phyloP scores from a whole-genome alignment of 2,797 vertebrate genomes.

The Chelon auratus region DNA sequence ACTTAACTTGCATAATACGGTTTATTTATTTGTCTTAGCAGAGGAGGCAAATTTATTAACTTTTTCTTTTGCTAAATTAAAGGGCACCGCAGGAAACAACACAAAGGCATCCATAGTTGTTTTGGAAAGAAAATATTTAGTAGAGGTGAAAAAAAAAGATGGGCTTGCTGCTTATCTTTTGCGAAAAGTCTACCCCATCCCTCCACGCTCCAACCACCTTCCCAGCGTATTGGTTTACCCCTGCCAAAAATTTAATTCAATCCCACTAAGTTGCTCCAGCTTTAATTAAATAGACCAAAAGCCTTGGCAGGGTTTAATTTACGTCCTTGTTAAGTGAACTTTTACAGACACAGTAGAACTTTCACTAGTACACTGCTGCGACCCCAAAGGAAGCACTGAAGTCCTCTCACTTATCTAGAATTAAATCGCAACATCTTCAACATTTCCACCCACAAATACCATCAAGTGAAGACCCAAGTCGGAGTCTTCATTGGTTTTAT shows the following conservation, averaged over 20 bases:
- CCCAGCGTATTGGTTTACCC: constrained; percentile 69
- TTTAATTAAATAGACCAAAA: constrained; percentile 82
- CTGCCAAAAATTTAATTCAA: constrained; percentile 83
- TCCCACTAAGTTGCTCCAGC: constrained; percentile 76
- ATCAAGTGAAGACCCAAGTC: constrained; percentile 16
- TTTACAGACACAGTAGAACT: constrained; percentile 67
- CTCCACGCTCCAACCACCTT: constrained; percentile 32
- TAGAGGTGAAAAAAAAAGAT: constrained; percentile 26
- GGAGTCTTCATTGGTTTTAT: constrained; percentile 54
- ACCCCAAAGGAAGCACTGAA: constrained; percentile 18
- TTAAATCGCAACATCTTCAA: constrained; percentile 25
- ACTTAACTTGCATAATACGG: constrained; percentile 2
- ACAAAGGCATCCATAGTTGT: constrained; percentile 6
- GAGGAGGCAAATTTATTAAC: background rate
- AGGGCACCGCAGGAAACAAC: background rate
- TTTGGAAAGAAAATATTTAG: constrained; percentile 51
- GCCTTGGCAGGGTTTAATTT: constrained; percentile 75
- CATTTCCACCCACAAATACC: constrained; percentile 37
- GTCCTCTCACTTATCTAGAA: constrained; percentile 8
- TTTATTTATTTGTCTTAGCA: constrained; percentile 13
- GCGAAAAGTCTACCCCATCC: constrained; percentile 55
- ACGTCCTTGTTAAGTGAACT: constrained; percentile 72
- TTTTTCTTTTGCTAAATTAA: constrained; percentile 4
- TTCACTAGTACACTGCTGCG: constrained; percentile 39
- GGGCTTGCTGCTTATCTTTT: constrained; percentile 60